Evolutionary conservation across 2,797 vertebrate genomes (phyloP).

Genomic region (Moxostoma hubbsi): DNA sequence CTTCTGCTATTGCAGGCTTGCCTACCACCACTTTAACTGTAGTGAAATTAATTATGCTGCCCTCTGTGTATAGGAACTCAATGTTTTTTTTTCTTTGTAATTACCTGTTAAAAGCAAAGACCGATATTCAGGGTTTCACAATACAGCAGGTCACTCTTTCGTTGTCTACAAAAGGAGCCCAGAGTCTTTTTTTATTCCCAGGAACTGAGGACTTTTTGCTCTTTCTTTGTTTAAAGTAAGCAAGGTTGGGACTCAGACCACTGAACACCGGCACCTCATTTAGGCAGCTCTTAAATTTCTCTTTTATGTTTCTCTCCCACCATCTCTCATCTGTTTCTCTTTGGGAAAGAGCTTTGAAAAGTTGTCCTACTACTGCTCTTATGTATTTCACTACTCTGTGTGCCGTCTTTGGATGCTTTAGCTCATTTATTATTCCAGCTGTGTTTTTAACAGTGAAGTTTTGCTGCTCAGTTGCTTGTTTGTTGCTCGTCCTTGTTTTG

Average conservation of each 20-base stretch:
- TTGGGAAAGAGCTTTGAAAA: conserved; percentile 4
- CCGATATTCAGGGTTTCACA: conserved; percentile 12
- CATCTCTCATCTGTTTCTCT: neutral
- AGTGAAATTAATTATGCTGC: neutral
- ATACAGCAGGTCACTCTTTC: neutral
- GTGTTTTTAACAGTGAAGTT: conserved; percentile 36
- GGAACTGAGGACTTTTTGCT: conserved; percentile 35
- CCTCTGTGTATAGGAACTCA: neutral
- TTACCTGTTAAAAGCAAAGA: neutral
- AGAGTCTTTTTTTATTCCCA: neutral
- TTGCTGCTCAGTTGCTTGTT: neutral
- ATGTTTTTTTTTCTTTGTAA: neutral
- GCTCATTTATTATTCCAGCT: conserved; percentile 42
- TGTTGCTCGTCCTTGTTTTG: conserved; percentile 1
- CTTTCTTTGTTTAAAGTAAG: conserved; percentile 48
- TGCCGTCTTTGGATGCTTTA: conserved; percentile 17
- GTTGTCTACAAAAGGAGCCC: neutral
- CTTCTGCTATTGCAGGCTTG: neutral
- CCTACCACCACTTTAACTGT: neutral
- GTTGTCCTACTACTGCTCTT: conserved; percentile 7
- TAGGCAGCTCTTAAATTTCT: conserved; percentile 8
- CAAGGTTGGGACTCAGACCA: conserved; percentile 45
- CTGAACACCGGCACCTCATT: conserved; percentile 1
- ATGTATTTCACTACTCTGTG: neutral
- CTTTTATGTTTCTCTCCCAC: neutral